These are phyloP conservation scores for rabbit (Oryctolagus cuniculus) DNA, from an alignment of 2,113 vertebrate genomes.

Conservation along the genomic window DNA sequence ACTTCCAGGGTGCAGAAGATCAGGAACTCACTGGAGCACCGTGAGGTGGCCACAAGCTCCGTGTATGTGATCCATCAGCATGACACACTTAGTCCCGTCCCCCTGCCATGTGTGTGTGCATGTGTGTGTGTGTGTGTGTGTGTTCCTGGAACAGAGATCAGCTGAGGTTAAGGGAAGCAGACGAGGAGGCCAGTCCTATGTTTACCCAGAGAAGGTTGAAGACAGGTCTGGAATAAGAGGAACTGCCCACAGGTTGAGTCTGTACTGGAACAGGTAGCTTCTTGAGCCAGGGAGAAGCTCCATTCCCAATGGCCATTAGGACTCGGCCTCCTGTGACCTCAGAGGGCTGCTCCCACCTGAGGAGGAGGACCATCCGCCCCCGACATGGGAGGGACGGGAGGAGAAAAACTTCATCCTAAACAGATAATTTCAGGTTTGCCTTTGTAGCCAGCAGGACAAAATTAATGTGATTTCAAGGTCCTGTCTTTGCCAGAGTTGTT, in stretches of 20 bases:
- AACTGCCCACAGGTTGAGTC: background rate
- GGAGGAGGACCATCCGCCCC: background rate
- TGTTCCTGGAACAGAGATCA: background rate
- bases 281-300: background rate
- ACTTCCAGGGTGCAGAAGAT: conserved; percentile 7
- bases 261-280: background rate
- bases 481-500: background rate
- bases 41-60: background rate
- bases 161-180: background rate
- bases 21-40: background rate
- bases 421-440: background rate
- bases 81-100: too few relatives aligned
- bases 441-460: background rate
- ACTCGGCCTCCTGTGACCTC: background rate
- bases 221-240: background rate
- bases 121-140: background rate
- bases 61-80: background rate
- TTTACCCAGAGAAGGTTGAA: background rate
- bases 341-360: background rate
- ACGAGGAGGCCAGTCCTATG: background rate
- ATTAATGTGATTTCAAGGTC: background rate
- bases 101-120: too few relatives aligned
- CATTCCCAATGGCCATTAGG: background rate
- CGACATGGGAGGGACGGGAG: background rate
- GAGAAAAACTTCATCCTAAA: background rate